These are phyloP conservation scores for Chaetura pelagica DNA, from an alignment of 2,113 vertebrate genomes.

Conservation along the genomic window DNA sequence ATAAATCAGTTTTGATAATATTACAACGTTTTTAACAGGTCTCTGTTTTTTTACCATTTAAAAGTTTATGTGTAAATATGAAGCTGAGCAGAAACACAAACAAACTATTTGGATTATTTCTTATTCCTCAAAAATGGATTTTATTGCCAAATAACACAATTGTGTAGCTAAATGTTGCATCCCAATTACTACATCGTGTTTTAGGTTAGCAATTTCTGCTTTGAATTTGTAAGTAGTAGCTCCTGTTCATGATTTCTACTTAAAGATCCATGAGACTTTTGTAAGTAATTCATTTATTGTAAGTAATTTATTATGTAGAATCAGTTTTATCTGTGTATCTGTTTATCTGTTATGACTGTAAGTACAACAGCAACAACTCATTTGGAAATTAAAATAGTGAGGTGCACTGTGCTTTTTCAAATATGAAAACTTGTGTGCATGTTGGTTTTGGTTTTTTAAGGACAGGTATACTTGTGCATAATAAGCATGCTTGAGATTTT, in stretches of 20 bases:
- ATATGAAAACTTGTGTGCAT: neutral
- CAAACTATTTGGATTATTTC: neutral
- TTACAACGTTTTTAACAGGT: neutral
- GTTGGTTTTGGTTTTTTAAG: too few relatives aligned
- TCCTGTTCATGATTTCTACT: neutral
- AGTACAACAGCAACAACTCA: neutral
- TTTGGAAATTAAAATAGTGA: neutral
- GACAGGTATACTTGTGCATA: neutral
- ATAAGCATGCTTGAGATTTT: neutral
- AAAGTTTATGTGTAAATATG: neutral
- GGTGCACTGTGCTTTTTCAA: neutral
- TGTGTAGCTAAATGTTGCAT: neutral
- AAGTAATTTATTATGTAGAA: neutral
- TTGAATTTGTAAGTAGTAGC: neutral
- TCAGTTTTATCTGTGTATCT: neutral
- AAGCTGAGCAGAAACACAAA: neutral
- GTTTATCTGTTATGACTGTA: neutral
- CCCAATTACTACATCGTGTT: neutral
- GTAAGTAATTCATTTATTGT: neutral
- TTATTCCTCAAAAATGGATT: neutral
- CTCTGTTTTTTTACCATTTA: neutral
- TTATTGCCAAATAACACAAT: neutral
- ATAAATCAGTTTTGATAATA: slow-evolving; percentile 9
- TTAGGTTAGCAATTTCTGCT: neutral
- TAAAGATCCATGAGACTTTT: neutral